Base-by-base conservation (phyloP, 2,113 vertebrate genomes). In the Ramphastos sulfuratus region DNA sequence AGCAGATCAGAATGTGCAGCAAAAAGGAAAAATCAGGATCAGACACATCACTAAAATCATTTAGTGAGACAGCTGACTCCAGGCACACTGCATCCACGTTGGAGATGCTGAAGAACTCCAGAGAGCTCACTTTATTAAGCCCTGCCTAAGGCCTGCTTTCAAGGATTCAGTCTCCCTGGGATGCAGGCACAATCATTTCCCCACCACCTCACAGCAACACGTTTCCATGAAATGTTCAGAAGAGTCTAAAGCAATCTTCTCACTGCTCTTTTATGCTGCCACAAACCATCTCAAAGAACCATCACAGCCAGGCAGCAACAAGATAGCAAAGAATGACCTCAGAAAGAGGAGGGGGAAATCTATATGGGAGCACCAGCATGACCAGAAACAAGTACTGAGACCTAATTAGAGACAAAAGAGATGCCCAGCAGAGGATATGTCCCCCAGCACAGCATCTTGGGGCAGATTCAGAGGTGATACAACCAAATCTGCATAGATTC, bases 401-500 rank as follows among this genome's bases (percentile, higher is more conserved):
- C 4, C 30, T n/a, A 46, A 37, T 11, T 7, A 37, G 67, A 42
- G 42, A 27, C 10, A 33, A 23, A 7, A 23, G 1, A 63, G 17
- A 31, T 28, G 15, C 20, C 54, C 61, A 52, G 66, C 23, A 37
- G 1, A 52, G 37, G 39, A 65, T 20, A 54, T 9, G 6, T 11
- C 3, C 48, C 24, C 15, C 66, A 52, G 84, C 59, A 33, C n/a
- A 75, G 30, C 23, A 20, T 3, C 16, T n/a, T 21, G 8, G 56
- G 17, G 39, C 42, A 20, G 6, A 37, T 23, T 11, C 27, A 30
- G 23, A 31, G n/a, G 12, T n/a, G 15, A 39, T 9, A 37, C 1
- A 2, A 4, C 1, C 16, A 42, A 7, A 28, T 1, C 10, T 44
- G 42, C 15, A 6, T 0, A 3, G 61, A 42, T 78, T 39, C 24